Percentiles rank a stretch among this genome's conserved stretches.
Evolutionary conservation across 2,888 invertebrate genomes (phyloP).

Genomic region (Kuschelorhynchus macadamiae): DNA sequence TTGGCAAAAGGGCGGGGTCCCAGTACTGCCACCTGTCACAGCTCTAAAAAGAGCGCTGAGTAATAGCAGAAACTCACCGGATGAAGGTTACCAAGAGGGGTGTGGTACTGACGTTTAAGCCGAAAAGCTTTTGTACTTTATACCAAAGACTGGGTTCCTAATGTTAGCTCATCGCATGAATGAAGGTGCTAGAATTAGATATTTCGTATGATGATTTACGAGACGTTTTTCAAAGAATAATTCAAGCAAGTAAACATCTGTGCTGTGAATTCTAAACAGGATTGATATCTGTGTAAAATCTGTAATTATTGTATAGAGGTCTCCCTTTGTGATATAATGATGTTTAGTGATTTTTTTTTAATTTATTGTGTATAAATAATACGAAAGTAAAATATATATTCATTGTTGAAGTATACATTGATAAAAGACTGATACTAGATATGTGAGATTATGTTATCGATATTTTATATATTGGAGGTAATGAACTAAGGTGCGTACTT

Average conservation of each 20-base stretch:
- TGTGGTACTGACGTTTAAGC: slow-evolving; percentile 91
- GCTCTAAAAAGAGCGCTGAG: slow-evolving; percentile 88
- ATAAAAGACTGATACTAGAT: slow-evolving; percentile 63
- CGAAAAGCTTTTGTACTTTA: slow-evolving; percentile 21
- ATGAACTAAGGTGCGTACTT: slow-evolving; percentile 25
- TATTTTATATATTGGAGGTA: slow-evolving; percentile 27
- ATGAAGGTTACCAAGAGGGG: slow-evolving; percentile 94
- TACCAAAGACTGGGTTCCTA: slow-evolving; percentile 59
- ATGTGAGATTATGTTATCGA: slow-evolving; percentile 33
- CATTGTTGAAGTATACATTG: slow-evolving; percentile 64
- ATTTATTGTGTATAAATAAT: slow-evolving; percentile 56
- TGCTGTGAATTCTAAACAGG: slow-evolving; percentile 55
- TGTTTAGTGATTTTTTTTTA: slow-evolving; percentile 57
- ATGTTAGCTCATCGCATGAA: slow-evolving; percentile 25
- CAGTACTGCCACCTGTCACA: slow-evolving; percentile 87
- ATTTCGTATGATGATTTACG: slow-evolving; percentile 24
- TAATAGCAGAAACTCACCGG: slow-evolving; percentile 87
- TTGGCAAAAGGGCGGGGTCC: slow-evolving; percentile 88
- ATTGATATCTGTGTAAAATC: slow-evolving; percentile 26
- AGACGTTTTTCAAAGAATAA: slow-evolving; percentile 7
- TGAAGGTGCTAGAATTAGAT: slow-evolving; percentile 35
- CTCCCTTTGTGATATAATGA: slow-evolving; percentile 60
- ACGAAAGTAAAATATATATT: slow-evolving; percentile 50
- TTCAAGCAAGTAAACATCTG: slow-evolving; percentile 35
- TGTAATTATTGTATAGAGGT: slow-evolving; percentile 54